phyloP scores from a whole-genome alignment of 1,140 invertebrate species.

The Drosophila biarmipes region DNA sequence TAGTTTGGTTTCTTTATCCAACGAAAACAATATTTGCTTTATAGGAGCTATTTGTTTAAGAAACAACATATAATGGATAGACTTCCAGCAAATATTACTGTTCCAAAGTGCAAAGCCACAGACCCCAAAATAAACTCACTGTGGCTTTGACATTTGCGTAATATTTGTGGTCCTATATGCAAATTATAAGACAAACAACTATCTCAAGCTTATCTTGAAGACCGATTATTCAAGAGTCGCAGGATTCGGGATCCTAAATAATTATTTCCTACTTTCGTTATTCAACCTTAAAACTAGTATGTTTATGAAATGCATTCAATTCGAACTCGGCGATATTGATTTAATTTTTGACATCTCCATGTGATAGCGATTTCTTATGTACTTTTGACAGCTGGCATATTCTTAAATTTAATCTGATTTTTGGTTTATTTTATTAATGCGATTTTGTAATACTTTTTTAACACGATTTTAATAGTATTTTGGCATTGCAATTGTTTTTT shows the following conservation, averaged over 20 bases:
- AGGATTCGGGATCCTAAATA: conserved; percentile 12
- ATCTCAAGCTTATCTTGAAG: conserved; percentile 7
- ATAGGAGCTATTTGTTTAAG: conserved; percentile 9
- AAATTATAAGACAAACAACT: conserved; percentile 22
- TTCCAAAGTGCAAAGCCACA: conserved; percentile 64
- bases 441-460: conserved; percentile 12
- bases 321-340: conserved; percentile 36
- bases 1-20: conserved; percentile 18
- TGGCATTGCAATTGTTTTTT: conserved; percentile 35
- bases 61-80: conserved; percentile 18
- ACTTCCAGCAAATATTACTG: conserved; percentile 41
- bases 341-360: conserved; percentile 12
- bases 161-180: conserved; percentile 27
- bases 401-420: conserved; percentile 25
- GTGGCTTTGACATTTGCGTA: conserved; percentile 65
- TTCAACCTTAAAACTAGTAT: conserved; percentile 35
- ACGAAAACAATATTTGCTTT: conserved; percentile 15
- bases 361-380: conserved; percentile 42
- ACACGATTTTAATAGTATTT: conserved; percentile 38
- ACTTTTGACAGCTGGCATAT: conserved; percentile 49
- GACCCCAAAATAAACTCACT: conserved; percentile 66
- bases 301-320: conserved; percentile 46
- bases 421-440: conserved; percentile 4
- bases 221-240: conserved; percentile 8
- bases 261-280: conserved; percentile 21